Evolutionary conservation across 1,140 invertebrate species (phyloP).

Genomic region (Medauroidea extradentata): DNA sequence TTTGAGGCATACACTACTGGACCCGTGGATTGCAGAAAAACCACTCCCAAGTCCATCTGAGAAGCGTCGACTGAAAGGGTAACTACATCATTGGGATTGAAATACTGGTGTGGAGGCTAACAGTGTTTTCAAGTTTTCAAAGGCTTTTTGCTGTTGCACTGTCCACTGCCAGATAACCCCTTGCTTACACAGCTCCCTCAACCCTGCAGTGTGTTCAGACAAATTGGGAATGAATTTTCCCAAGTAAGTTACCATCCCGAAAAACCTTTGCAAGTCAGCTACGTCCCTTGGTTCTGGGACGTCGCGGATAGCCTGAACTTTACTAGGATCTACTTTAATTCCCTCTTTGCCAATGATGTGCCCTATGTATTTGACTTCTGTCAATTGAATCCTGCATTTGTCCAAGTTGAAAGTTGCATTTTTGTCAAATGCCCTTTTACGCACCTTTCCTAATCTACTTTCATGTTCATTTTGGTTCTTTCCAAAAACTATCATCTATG

Average conservation of each 20-base stretch:
- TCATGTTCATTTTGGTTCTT: not conserved
- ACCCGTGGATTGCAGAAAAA: constrained; percentile 32
- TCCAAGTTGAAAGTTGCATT: constrained; percentile 27
- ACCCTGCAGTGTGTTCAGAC: constrained; percentile 34
- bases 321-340: constrained; percentile 36
- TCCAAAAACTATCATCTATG: not conserved
- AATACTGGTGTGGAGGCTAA: constrained; percentile 26
- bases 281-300: constrained; percentile 30
- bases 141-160: constrained; percentile 29
- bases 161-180: constrained; percentile 32
- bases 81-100: constrained; percentile 27
- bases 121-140: constrained; percentile 28
- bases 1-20: constrained; percentile 38
- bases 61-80: constrained; percentile 35
- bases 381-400: constrained; percentile 29
- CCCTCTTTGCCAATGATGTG: constrained; percentile 34
- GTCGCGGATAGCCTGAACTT: constrained; percentile 32
- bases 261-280: constrained; percentile 36
- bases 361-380: constrained; percentile 38
- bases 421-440: not conserved
- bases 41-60: constrained; percentile 36
- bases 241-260: constrained; percentile 41
- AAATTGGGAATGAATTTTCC: constrained; percentile 37
- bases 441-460: too few relatives aligned
- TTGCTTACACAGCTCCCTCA: constrained; percentile 39